Base-by-base conservation (phyloP, 2,113 vertebrate genomes). In the Eublepharis macularius region DNA sequence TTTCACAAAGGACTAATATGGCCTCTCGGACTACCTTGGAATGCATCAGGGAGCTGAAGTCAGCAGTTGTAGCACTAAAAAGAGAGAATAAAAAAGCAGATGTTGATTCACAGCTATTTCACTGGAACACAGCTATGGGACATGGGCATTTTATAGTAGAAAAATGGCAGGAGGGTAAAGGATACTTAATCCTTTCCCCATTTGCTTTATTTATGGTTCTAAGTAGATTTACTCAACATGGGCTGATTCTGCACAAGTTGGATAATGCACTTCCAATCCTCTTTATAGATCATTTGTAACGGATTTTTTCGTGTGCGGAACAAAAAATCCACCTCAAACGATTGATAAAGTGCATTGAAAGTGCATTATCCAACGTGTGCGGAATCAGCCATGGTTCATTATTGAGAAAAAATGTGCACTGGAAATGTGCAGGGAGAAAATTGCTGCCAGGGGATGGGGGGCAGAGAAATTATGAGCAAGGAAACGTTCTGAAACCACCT, bases 1-100 rank as follows among this genome's bases (percentile, higher is more conserved):
- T 41, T 78, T 76, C 54, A 74, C 88, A 82, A 85, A 86, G 83
- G 66, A 76, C 57, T 72, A 69, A 14, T 24, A 43, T 74, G 81
- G 57, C 32, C 66, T 77, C 5, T 65, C 34, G 88, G 80, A 93
- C 93, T 96, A 99, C 98, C 97, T 98, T 97, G 79, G 94, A 90
- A 47, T 95, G 94, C 92, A 95, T 95, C 57, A 98, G 89, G 54
- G 97, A 95, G 75, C 92, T 94, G 73, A 97, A 92, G 82, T 97
- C 97, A 86, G 95, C 92, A 78, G 95, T 95, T 10, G 95, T 90
- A 32, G 94, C 93, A 89, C 96, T 97, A 81, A 86, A 96, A 95
- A 81, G 88, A 88, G 95, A 66, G 82, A 91, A 93, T 88, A 68
- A 84, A 91, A 78, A 89, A 11, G 68, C 43, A n/a, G 13, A 45